phyloP scores from a whole-genome alignment of 2,797 vertebrate species.

The Xenopus petersii region DNA sequence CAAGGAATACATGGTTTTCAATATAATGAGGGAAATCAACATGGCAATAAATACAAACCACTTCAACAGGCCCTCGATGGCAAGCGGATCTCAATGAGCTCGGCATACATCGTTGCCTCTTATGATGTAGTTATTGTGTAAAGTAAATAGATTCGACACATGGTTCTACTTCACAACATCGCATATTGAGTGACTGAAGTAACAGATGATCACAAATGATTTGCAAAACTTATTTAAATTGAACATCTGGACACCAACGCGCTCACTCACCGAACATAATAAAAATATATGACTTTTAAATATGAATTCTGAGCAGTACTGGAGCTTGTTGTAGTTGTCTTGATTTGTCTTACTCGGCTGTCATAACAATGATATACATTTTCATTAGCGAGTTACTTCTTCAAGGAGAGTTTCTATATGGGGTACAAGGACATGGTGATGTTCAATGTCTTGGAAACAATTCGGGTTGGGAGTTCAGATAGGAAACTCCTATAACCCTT shows the following conservation, averaged over 20 bases:
- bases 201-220: conserved; percentile 36
- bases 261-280: conserved; percentile 6
- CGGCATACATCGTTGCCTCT: neutral
- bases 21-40: neutral
- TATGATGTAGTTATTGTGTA: conserved; percentile 23
- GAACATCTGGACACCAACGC: conserved; percentile 33
- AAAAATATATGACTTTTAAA: conserved; percentile 25
- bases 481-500: no score
- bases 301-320: neutral
- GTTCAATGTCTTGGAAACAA: no score
- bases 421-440: no score
- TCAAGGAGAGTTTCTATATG: neutral
- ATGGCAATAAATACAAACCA: conserved; percentile 6
- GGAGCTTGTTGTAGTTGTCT: neutral
- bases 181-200: conserved; percentile 12
- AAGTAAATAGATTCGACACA: conserved; percentile 17
- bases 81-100: neutral
- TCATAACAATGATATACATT: conserved; percentile 10
- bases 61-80: conserved; percentile 5
- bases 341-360: neutral
- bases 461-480: no score
- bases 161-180: neutral
- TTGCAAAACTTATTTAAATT: conserved; percentile 27
- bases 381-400: neutral
- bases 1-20: neutral